Percentiles rank a stretch among this genome's conserved stretches.
Evolutionary conservation across 2,888 invertebrate species (phyloP).

Genomic region (Chymomyza caudatula): DNA sequence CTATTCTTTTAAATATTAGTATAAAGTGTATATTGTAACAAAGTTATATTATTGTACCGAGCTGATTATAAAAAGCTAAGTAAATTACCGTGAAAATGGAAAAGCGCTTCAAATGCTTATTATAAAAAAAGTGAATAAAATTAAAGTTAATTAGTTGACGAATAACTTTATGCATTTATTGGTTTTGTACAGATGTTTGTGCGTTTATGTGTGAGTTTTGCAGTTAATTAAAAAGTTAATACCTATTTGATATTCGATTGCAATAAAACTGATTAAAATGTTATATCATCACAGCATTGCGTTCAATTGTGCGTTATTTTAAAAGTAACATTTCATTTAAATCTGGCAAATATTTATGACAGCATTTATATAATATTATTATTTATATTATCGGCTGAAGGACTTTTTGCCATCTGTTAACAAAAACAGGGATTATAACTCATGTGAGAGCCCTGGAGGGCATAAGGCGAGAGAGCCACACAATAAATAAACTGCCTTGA

Average conservation of each 20-base stretch:
- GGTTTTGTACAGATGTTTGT: slow-evolving; percentile 8
- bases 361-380: slow-evolving; percentile 45
- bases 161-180: not conserved
- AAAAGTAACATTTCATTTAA: not conserved
- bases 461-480: not conserved
- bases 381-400: slow-evolving; percentile 13
- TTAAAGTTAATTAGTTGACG: slow-evolving; percentile 45
- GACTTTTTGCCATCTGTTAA: slow-evolving; percentile 31
- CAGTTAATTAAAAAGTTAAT: slow-evolving; percentile 42
- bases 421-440: slow-evolving; percentile 47
- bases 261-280: not conserved
- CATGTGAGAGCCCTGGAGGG: slow-evolving; percentile 13
- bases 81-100: slow-evolving; percentile 27
- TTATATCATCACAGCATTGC: not conserved
- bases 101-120: slow-evolving; percentile 20
- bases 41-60: not conserved
- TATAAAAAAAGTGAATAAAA: slow-evolving; percentile 23
- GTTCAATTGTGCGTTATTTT: not conserved
- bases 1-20: too few relatives aligned
- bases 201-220: not conserved
- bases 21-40: too few relatives aligned
- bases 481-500: slow-evolving; percentile 44
- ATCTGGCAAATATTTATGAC: slow-evolving; percentile 34
- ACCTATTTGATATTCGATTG: not conserved
- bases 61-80: not conserved